Base-by-base conservation (phyloP, 2,797 vertebrate genomes). In the Gallinago solitaria region DNA sequence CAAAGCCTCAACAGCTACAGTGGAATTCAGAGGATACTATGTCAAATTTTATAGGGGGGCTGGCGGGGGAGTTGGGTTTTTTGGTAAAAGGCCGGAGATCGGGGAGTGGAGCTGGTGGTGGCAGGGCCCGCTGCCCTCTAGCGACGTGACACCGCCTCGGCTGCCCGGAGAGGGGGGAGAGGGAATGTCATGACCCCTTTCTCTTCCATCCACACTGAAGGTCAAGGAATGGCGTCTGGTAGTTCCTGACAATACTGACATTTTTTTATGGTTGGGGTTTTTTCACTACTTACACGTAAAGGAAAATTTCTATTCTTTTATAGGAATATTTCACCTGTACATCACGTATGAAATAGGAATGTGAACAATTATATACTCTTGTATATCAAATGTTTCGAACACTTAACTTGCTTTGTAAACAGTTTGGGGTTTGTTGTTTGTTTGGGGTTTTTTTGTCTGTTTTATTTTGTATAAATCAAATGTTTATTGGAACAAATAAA, bases 381-480 rank as follows among this genome's bases (percentile, higher is more conserved):
- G 87, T 97, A 94, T 98, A 97, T 96, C 95, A 95, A 90, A 97
- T 73, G 65, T 97, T 97, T 97, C 94, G 96, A 97, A 96, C 96
- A 98, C 97, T 97, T 98, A 96, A 92, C 94, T 97, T 97, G 96
- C 94, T 97, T 97, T 92, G 84, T 97, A 97, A 96, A 96, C 96
- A 84, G 93, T 96, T 94, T 96, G 6, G 57, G 76, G 53, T 80
- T 63, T 39, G 96, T 45, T 3, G 16, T 53, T 28, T 68, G 48
- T 24, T 20, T 56, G 17, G 16, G 39, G 39, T 14, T 69, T 51
- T 35, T 48, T 68, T 94, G 87, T 95, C 98, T 56, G 33, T 54
- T 98, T 98, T 97, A 86, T 95, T 98, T 98, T 97, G 94, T 98
- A 97, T 97, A 97, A 97, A 97, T 96, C 97, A 96, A 98, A 97